Evolutionary conservation across 2,113 vertebrate species (phyloP).

Genomic region (Cyanistes caeruleus): DNA sequence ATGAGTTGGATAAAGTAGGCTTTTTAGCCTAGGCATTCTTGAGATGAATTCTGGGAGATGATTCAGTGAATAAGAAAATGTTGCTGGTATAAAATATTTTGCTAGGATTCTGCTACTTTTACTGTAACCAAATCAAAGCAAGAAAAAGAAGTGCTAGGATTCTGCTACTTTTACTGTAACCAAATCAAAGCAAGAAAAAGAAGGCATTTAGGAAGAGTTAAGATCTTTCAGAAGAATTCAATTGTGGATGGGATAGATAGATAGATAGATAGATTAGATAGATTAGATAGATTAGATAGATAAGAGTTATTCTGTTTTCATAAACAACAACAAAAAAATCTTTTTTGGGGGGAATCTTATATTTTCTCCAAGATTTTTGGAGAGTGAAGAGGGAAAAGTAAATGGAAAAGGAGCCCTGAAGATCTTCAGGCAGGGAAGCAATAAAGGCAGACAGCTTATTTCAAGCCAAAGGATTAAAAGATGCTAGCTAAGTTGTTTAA

Average conservation of each 20-base stretch:
- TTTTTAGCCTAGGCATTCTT: slow-evolving; percentile 12
- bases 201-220: neutral
- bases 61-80: neutral
- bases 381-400: neutral
- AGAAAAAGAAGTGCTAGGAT: neutral
- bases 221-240: neutral
- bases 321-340: neutral
- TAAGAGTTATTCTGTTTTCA: neutral
- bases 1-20: slow-evolving; percentile 39
- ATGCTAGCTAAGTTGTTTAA: neutral
- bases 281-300: too few species aligned
- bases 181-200: neutral
- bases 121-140: neutral
- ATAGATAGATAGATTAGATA: too few species aligned
- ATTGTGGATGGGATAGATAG: neutral
- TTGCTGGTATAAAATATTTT: neutral
- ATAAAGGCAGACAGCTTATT: neutral
- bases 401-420: neutral
- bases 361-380: neutral
- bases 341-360: accelerated
- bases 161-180: neutral
- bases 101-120: neutral
- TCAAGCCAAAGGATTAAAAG: neutral
- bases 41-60: neutral
- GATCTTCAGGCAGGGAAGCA: neutral